Evolutionary conservation across 2,797 vertebrate species (phyloP).

Genomic region (Phoxinus dragarum): DNA sequence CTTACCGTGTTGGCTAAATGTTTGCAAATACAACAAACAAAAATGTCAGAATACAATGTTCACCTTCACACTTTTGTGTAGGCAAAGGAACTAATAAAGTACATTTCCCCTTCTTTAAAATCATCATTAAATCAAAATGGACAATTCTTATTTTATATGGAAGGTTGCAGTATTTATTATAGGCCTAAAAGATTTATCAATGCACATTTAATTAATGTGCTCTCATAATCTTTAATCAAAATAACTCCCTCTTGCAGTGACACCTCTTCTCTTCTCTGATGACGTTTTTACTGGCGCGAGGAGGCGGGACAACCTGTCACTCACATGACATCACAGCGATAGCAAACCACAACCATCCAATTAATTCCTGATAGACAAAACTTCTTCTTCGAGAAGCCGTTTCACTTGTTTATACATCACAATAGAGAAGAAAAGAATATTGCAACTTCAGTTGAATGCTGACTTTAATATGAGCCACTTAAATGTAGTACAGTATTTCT

Average conservation of each 20-base stretch:
- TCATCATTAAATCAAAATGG: too few species aligned
- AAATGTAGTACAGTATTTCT: not conserved
- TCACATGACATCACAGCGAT: too few species aligned
- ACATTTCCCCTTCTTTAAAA: not conserved
- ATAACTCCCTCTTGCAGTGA: not conserved
- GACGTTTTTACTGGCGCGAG: too few species aligned
- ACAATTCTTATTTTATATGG: not conserved
- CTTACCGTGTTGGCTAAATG: not conserved
- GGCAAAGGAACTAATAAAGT: not conserved
- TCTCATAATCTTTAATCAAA: not conserved
- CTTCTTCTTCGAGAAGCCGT: not conserved
- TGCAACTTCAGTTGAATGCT: not conserved
- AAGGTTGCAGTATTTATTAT: not conserved
- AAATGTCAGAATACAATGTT: too few species aligned
- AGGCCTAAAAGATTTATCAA: not conserved
- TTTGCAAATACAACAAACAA: not conserved
- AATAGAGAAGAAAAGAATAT: not conserved
- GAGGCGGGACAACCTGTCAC: too few species aligned
- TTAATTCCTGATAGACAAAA: not conserved
- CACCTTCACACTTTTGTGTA: not conserved
- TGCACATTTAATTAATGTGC: not conserved
- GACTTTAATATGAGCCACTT: not conserved
- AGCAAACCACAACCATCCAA: too few species aligned
- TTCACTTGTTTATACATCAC: not conserved
- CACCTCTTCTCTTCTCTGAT: too few species aligned